Base-by-base conservation (phyloP, 2,888 invertebrate genomes). In the Polymixis lichenea region DNA sequence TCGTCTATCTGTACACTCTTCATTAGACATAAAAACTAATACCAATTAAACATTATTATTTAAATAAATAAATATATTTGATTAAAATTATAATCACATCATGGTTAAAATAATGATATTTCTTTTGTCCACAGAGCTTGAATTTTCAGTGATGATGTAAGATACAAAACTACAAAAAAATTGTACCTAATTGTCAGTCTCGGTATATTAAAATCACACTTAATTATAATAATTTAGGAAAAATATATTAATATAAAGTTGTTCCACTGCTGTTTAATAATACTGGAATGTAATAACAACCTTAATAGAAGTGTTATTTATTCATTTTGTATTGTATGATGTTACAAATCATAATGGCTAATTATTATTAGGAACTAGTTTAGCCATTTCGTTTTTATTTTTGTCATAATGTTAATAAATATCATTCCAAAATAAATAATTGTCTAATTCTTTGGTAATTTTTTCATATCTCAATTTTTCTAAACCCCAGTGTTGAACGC, bases 361-460 rank as follows among this genome's bases (percentile, higher is more conserved):
- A 86, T 89, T 91, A 92, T 87, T 86, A 75, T 77, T 78, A 87
- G 72, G 68, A 72, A 84, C 85, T 91, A 89, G 89, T 86, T 89
- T 85, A 87, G 85, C 82, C 87, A 83, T 78, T 81, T 87, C 87
- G 89, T 91, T 77, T 81, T 67, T 77, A 22, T 84, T 86, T 87
- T 88, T 86, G 75, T 85, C 84, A 82, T 86, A 87, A 90, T 90
- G 89, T 89, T 88, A 93, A 90, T 92, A 93, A 92, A 92, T 88
- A 93, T 93, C 95, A 95, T 95, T 95, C 95, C 95, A 94, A 93
- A 93, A 92, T 89, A 84, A 89, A 86, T 84, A 76, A 75, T 80
- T 87, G 86, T 89, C 89, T 80, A 79, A 87, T 89, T 91, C 87
- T 88, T 90, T 87, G 84, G 82, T 83, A 38, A 67, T 66, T 70